Conservation (phyloP, 2,888 invertebrate genomes). For the Apoderus coryli region DNA sequence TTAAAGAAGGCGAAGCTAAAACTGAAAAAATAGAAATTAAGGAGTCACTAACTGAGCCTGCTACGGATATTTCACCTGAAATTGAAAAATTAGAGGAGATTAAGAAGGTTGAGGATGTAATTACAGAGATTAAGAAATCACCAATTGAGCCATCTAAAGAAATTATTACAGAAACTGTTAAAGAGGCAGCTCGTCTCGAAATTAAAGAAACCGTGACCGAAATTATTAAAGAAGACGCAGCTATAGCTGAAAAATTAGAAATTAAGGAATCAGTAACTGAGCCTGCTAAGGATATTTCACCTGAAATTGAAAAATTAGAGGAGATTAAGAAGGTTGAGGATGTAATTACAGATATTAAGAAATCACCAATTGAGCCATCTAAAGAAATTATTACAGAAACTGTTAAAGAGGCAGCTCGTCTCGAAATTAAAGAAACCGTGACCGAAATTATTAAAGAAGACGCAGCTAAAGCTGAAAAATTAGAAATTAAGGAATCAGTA, state of each 20-base stretch:
- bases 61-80: neutral
- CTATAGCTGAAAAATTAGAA: slow-evolving; percentile 1
- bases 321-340: neutral
- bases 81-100: neutral
- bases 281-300: neutral
- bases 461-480: neutral
- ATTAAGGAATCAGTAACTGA: neutral
- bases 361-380: neutral
- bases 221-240: slow-evolving; percentile 1
- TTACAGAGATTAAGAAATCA: neutral
- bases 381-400: slow-evolving; percentile 1
- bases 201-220: neutral
- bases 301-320: neutral
- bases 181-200: neutral
- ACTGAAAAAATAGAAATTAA: slow-evolving; percentile 2
- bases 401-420: neutral
- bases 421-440: slow-evolving; percentile 1
- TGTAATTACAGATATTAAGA: neutral
- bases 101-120: neutral
- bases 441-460: slow-evolving; percentile 1
- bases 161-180: neutral
- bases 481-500: slow-evolving; percentile 1
- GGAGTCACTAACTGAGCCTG: neutral
- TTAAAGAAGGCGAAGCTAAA: neutral
- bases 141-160: neutral